These are phyloP conservation scores for Periphyllus acericola DNA, from an alignment of 2,888 invertebrate species.

Conservation along the genomic window DNA sequence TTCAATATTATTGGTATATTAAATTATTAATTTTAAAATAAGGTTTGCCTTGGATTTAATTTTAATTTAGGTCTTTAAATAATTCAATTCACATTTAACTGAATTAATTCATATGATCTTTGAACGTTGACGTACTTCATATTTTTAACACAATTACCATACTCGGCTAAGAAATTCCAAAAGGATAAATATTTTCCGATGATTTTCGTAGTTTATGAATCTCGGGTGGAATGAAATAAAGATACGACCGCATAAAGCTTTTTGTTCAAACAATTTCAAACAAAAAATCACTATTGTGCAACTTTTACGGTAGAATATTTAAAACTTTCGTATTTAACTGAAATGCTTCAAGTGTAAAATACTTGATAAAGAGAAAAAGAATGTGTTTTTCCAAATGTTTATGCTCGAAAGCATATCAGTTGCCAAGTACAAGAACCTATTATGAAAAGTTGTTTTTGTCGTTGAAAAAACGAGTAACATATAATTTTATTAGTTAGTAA, in stretches of 20 bases:
- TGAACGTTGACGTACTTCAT: neutral
- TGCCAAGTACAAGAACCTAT: slow-evolving; percentile 25
- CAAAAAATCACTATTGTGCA: neutral
- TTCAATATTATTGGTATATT: neutral
- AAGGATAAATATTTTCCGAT: neutral
- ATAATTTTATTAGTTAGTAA: neutral
- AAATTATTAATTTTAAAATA: neutral
- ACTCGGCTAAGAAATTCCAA: neutral
- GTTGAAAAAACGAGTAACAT: neutral
- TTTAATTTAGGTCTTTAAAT: neutral
- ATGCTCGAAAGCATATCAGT: neutral
- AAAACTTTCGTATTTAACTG: slow-evolving; percentile 12
- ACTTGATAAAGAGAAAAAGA: neutral
- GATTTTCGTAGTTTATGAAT: neutral
- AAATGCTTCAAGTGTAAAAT: slow-evolving; percentile 16
- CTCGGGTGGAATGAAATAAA: neutral
- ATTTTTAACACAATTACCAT: neutral
- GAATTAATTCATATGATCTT: neutral
- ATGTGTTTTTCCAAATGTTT: slow-evolving; percentile 22
- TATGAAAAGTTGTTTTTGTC: slow-evolving; percentile 29
- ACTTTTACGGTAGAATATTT: slow-evolving; percentile 23
- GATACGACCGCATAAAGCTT: neutral
- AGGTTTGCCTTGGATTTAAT: too few relatives aligned
- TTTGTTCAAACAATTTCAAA: neutral
- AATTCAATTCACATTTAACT: neutral